phyloP scores from a whole-genome alignment of 2,113 vertebrate genomes.

The Neotoma lepida region DNA sequence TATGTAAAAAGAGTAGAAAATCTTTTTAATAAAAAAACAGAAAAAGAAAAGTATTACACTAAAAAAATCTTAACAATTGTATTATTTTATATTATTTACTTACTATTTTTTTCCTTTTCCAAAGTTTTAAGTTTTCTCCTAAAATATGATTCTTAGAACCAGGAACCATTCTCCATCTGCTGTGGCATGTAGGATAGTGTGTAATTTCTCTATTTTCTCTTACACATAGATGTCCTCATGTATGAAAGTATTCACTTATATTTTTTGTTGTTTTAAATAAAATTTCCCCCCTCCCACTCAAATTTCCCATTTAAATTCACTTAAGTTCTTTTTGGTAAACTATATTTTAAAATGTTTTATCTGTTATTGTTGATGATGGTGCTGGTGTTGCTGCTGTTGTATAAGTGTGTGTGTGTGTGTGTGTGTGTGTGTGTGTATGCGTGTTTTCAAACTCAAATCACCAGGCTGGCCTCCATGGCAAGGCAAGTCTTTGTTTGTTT shows the following conservation, averaged over 20 bases:
- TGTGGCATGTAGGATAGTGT: background rate
- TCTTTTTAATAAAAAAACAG: too few species aligned
- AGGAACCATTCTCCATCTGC: background rate
- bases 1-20: too few species aligned
- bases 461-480: background rate
- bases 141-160: background rate
- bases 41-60: too few species aligned
- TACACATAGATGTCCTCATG: background rate
- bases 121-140: conserved; percentile 10
- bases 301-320: conserved; percentile 10
- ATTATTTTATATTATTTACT: conserved; percentile 28
- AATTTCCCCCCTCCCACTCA: background rate
- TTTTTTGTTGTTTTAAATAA: conserved; percentile 45
- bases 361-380: background rate
- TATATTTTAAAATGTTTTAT: background rate
- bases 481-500: background rate
- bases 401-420: background rate
- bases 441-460: background rate
- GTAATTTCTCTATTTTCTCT: background rate
- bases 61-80: conserved; percentile 16
- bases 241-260: background rate
- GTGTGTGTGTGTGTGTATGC: background rate
- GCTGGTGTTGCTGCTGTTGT: background rate
- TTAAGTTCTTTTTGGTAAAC: background rate
- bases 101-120: background rate